phyloP scores from a whole-genome alignment of 2,888 invertebrate species.

The Zaprionus lineosus region DNA sequence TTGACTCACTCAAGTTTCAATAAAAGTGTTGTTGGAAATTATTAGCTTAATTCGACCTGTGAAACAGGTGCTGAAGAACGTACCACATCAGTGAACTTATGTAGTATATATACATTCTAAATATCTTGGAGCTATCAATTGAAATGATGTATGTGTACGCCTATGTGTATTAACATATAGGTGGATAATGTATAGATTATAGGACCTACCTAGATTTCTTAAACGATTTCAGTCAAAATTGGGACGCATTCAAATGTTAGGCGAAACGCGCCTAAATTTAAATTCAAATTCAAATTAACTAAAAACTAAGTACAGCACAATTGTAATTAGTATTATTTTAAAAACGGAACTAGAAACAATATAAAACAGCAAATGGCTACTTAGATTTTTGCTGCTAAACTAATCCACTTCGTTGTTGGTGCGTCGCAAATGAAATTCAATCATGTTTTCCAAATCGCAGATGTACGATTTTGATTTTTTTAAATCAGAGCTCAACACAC shows the following conservation, averaged over 20 bases:
- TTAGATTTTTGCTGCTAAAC: slow-evolving; percentile 10
- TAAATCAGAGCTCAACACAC: slow-evolving; percentile 81
- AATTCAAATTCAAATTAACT: slow-evolving; percentile 14
- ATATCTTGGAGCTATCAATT: too few species aligned
- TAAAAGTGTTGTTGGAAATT: too few species aligned
- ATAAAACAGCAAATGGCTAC: background rate
- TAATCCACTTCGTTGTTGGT: slow-evolving; percentile 40
- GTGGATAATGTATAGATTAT: too few species aligned
- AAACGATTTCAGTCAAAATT: slow-evolving; percentile 70
- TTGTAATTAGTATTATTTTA: slow-evolving; percentile 40
- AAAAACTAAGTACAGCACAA: slow-evolving; percentile 63
- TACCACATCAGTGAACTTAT: too few species aligned
- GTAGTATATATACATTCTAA: too few species aligned
- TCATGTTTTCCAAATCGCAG: slow-evolving; percentile 81
- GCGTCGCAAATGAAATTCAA: slow-evolving; percentile 81
- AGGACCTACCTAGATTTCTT: too few species aligned
- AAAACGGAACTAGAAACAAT: slow-evolving; percentile 67
- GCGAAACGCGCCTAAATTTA: slow-evolving; percentile 52
- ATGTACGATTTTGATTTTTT: slow-evolving; percentile 81
- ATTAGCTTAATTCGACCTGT: too few species aligned
- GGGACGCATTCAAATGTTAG: slow-evolving; percentile 64
- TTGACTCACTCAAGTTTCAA: too few species aligned
- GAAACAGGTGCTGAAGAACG: too few species aligned
- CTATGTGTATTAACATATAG: too few species aligned
- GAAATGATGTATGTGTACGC: too few species aligned